Evolutionary conservation across 2,113 vertebrate genomes (phyloP).

Genomic region (Cavia aperea): DNA sequence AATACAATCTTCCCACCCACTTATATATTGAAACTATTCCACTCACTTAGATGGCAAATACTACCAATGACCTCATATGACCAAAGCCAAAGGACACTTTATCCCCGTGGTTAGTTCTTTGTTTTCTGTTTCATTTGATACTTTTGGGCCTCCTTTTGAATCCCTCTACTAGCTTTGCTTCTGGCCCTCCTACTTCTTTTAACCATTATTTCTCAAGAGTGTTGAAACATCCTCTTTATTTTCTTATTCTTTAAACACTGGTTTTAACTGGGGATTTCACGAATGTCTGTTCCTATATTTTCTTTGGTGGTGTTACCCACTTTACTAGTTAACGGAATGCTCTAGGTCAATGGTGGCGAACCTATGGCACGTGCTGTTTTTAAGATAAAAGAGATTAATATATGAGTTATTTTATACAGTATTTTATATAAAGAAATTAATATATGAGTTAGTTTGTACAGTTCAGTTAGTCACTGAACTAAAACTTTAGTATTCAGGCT

Average conservation of each 20-base stretch:
- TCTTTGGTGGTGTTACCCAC: not conserved
- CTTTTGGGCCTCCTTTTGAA: not conserved
- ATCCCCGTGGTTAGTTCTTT: not conserved
- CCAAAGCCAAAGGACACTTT: not conserved
- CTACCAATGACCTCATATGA: not conserved
- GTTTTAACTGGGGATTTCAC: not conserved
- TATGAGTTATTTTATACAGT: not conserved
- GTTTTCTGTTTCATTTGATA: not conserved
- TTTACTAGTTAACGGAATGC: not conserved
- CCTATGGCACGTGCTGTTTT: not conserved
- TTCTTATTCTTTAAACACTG: not conserved
- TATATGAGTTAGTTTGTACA: not conserved
- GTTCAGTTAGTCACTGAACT: not conserved
- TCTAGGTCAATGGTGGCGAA: not conserved
- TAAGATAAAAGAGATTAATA: not conserved
- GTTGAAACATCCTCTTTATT: not conserved
- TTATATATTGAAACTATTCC: too few relatives aligned
- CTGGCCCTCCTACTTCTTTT: not conserved
- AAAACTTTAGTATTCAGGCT: not conserved
- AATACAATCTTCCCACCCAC: not conserved
- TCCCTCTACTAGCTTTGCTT: not conserved
- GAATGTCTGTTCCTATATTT: not conserved
- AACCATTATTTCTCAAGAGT: not conserved
- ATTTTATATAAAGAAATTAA: not conserved
- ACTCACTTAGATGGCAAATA: not conserved